Base-by-base conservation (phyloP, 2,113 vertebrate genomes). In the Toxostoma redivivum region DNA sequence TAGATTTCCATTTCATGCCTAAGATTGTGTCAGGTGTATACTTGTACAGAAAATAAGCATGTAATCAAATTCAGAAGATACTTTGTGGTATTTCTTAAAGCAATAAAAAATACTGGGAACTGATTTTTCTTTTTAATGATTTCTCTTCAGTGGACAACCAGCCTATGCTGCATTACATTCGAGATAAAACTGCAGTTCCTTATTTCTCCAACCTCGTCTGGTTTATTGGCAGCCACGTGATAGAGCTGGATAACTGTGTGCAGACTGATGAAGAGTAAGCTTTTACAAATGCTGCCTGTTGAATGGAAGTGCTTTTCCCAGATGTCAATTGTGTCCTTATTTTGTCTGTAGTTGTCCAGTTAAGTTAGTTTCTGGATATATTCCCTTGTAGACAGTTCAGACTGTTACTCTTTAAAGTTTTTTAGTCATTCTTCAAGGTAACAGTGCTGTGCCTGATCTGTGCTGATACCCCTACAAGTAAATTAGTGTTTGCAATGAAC, bases 171-270 rank as follows among this genome's bases (percentile, higher is more conserved):
- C 99, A 99, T 97, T 99, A 99, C 95, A 99, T 99, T 94, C 97
- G 99, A 87, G 99, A 99, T 96, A 99, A 99, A 98, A 99, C 99
- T 1, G 99, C 99, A 0, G 99, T 99, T 47, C 99, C 99, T 4
- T 99, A 99, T 97, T 99, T 99, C 98, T 99, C 99, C 97, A 99
- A 99, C 96, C 97, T 99, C 64, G 99, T 99, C 77, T 99, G 99
- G 99, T 99, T 99, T 95, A 99, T 99, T 54, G 99, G 99, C 77
- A 99, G 99, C 95, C 99, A 99, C 2, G 99, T 99, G 94, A 99
- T 99, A 35, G 99, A 99, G 71, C 98, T 99, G 96, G 99, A 99
- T 97, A 99, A 99, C 97, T 99, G 99, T 64, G 99, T 99, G 91
- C 99, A 99, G 97, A 99, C 99, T 0, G 99, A 99, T 67, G 99